phyloP scores from a whole-genome alignment of 2,888 invertebrate genomes.

The Anoncus sp. region DNA sequence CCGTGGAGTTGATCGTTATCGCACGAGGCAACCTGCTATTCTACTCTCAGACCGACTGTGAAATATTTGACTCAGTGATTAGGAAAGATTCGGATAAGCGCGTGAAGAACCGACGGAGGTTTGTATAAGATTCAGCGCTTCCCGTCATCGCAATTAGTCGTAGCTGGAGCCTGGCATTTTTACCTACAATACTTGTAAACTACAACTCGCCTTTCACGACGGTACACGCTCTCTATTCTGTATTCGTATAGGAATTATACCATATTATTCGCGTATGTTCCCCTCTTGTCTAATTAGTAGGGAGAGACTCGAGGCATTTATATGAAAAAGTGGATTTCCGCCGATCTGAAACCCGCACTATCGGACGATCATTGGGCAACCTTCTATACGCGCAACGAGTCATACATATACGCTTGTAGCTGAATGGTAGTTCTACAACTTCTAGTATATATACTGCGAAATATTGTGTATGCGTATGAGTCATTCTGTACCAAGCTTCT shows the following conservation, averaged over 20 bases:
- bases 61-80: constrained; percentile 65
- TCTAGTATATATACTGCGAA: too few species aligned
- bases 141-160: constrained; percentile 65
- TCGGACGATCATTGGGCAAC: constrained; percentile 82
- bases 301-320: constrained; percentile 68
- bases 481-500: too few species aligned
- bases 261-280: constrained; percentile 22
- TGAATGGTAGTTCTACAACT: constrained; percentile 34
- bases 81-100: constrained; percentile 65
- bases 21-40: constrained; percentile 35
- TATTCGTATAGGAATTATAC: constrained; percentile 3
- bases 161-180: constrained; percentile 38
- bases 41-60: constrained; percentile 53
- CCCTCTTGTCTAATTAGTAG: constrained; percentile 70
- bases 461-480: too few species aligned
- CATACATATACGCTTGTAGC: constrained; percentile 13
- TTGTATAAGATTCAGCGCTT: constrained; percentile 58
- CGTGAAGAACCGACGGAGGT: constrained; percentile 49
- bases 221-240: constrained; percentile 27
- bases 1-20: constrained; percentile 54
- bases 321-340: constrained; percentile 82
- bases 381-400: constrained; percentile 76
- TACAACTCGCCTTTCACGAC: constrained; percentile 35
- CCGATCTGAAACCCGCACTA: constrained; percentile 77
- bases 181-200: constrained; percentile 29